Base-by-base conservation (phyloP, 2,113 vertebrate species). In the Equus przewalskii region DNA sequence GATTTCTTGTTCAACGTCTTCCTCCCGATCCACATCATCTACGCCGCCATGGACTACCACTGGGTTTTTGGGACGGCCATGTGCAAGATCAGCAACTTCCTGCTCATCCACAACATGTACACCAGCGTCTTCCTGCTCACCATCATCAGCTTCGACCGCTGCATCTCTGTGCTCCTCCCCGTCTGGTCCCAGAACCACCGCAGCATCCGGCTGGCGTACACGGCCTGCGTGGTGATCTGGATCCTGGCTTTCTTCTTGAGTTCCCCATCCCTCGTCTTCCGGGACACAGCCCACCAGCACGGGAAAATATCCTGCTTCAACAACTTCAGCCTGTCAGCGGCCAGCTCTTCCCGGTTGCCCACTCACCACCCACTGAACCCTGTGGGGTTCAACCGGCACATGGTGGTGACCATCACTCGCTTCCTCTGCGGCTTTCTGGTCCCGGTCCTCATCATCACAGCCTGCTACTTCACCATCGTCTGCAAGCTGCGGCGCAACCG, bases 131-230 rank as follows among this genome's bases (percentile, higher is more conserved):
- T 99, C 84, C 98, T 99, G 93, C 98, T 99, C 75, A 99, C 99
- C 5, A 91, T 99, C 97, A 99, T 99, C 98, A 99, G 99, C 78
- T 76, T 99, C 0, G 99, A 99, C 96, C 99, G 99, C 81, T 99
- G 99, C 7, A 18, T 99, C 54, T 99, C 99, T 0, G 99, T 99
- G 75, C 94, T 99, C 21, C 99, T 99, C 70, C 99, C 99, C 0
- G 99, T 99, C 75, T 99, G 99, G 99, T 99, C 99, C 1, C 99
- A 99, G 98, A 99, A 99, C 98, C 99, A 99, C 72, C 99, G 99
- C 26, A 99, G 99, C 0, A n/a, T 98, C 28, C 98, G 96, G 28
- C 98, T 99, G 26, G 99, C 99, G 0, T 99, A 98, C 3, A 1
- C 96, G 0, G 94, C 99, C 0, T 99, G 99, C 0, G 0, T 97